Base-by-base conservation (phyloP, 2,888 invertebrate genomes). In the Acronicta alni region DNA sequence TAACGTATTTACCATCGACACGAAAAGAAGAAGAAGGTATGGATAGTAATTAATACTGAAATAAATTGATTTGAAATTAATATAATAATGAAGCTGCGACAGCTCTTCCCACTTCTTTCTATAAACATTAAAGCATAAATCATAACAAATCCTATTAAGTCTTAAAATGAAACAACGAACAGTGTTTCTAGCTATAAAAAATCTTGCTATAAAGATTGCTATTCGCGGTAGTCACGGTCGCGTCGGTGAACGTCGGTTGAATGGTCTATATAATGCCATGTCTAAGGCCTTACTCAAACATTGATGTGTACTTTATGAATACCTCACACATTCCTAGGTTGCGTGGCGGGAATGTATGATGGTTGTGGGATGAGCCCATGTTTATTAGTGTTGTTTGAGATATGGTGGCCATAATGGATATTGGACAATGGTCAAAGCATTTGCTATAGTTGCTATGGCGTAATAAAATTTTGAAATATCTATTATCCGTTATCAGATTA, bases 191-290 rank as follows among this genome's bases (percentile, higher is more conserved):
- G 75, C 77, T 77, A 84, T 89, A 88, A 89, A 89, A 35, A 87
- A 78, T 74, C 67, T 68, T 62, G 81, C 75, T 81, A 87, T 87
- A 89, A 87, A 89, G 80, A 81, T 77, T 72, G 65, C 73, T 69
- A 79, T 41, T 67, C 67, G 68, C 70, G 66, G 79, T 58, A 83
- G 86, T 84, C 86, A 84, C 84, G 85, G 79, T 42, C 45, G 55
- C 74, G 72, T 88, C 90, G 85, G 92, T 90, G 92, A 85, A 84
- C 85, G 77, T 75, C 75, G 74, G 76, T 71, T 75, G 84, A 88
- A 90, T 86, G 84, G 83, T 83, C 84, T 82, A 80, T 81, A 85
- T 89, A 87, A 90, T 85, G 83, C 82, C 73, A 89, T 86, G 83
- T 83, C 73, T 82, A 75, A 83, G 79, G 76, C 74, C 67, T 77